A percentile compares a stretch with the other conserved stretches of the same genome.
Evolutionary conservation across 2,797 vertebrate genomes (phyloP).

Genomic region (Amphiprion clarkii): DNA sequence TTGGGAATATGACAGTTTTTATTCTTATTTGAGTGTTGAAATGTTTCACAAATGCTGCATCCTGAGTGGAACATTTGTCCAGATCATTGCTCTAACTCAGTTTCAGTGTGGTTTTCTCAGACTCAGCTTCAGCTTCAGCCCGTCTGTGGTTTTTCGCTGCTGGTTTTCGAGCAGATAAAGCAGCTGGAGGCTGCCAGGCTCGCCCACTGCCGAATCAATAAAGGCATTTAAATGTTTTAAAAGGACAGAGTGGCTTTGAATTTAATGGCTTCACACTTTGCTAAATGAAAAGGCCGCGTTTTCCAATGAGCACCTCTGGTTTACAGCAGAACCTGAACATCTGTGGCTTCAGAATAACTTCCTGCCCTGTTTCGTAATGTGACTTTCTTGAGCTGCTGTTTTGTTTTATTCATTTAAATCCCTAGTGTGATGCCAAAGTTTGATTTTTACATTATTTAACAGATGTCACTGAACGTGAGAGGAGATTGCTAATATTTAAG

Average conservation of each 20-base stretch:
- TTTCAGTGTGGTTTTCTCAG: neutral
- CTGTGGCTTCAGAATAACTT: neutral
- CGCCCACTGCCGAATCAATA: constrained; percentile 48
- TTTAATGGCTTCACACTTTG: constrained; percentile 51
- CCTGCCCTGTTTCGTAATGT: neutral
- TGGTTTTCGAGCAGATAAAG: constrained; percentile 35
- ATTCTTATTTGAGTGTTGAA: too few relatives aligned
- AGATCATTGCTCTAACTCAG: too few relatives aligned
- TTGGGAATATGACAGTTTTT: too few relatives aligned
- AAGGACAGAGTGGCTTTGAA: constrained; percentile 45
- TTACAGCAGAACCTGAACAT: constrained; percentile 6
- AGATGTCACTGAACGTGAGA: neutral
- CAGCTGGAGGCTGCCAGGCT: constrained; percentile 18
- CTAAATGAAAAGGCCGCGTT: constrained; percentile 33
- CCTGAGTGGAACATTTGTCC: too few relatives aligned
- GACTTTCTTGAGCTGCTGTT: neutral
- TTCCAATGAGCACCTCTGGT: constrained; percentile 6
- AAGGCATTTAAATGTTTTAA: constrained; percentile 58
- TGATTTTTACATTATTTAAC: neutral
- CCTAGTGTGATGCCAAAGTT: neutral
- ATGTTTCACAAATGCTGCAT: too few relatives aligned
- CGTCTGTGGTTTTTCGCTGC: constrained; percentile 19
- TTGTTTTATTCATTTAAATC: neutral
- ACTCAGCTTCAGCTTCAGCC: constrained; percentile 17
- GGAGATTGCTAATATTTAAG: neutral